These are phyloP conservation scores for Garrulus glandarius DNA, from an alignment of 2,797 vertebrate genomes.

Conservation along the genomic window DNA sequence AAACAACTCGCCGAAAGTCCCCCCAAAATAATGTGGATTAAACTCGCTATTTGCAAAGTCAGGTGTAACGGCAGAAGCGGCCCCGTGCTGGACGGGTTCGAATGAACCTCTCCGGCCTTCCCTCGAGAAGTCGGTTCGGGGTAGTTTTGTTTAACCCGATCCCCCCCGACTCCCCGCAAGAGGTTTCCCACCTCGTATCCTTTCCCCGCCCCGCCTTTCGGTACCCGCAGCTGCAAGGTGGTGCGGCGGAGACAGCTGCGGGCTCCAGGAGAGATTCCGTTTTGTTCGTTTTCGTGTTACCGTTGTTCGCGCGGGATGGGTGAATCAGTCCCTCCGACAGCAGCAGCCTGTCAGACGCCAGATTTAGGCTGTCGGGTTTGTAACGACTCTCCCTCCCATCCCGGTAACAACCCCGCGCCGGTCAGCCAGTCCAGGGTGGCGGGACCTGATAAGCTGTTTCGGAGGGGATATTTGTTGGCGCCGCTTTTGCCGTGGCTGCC, in stretches of 20 bases:
- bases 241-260: background rate
- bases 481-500: background rate
- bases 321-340: conserved; percentile 9
- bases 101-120: background rate
- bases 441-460: background rate
- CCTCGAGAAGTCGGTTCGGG: background rate
- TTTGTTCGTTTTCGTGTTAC: background rate
- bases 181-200: background rate
- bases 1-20: too few relatives aligned
- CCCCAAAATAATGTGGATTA: background rate
- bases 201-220: background rate
- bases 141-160: background rate
- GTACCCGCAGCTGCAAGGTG: background rate
- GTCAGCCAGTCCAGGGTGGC: background rate
- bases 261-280: background rate
- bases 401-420: background rate
- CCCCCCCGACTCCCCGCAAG: too few relatives aligned
- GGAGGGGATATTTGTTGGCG: background rate
- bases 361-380: background rate
- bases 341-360: background rate
- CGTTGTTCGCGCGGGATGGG: background rate
- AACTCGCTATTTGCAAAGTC: background rate
- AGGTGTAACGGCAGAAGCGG: too few relatives aligned
- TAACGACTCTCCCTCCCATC: background rate
- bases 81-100: background rate